phyloP scores from a whole-genome alignment of 1,140 invertebrate genomes.

The Aradophagus sp. region DNA sequence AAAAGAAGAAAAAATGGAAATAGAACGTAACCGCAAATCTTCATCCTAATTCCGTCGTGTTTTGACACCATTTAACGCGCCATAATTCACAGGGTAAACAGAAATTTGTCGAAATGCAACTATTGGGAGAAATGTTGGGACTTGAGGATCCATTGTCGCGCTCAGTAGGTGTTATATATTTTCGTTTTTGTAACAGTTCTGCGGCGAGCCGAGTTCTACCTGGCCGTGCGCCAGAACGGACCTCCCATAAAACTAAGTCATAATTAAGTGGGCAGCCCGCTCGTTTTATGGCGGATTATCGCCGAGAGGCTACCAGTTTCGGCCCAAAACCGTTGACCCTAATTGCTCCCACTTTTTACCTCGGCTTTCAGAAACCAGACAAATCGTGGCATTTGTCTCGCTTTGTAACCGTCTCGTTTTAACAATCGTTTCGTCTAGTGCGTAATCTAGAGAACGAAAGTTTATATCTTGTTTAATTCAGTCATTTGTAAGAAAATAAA shows the following conservation, averaged over 20 bases:
- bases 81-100: slow-evolving; percentile 13
- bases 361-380: background rate
- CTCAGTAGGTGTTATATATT: slow-evolving; percentile 7
- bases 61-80: too few relatives aligned
- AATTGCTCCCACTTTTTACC: slow-evolving; percentile 27
- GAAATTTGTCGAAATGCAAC: slow-evolving; percentile 9
- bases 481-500: too few relatives aligned
- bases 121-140: background rate
- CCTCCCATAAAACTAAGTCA: slow-evolving; percentile 52
- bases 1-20: too few relatives aligned
- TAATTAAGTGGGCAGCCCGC: slow-evolving; percentile 60
- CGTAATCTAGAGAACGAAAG: too few relatives aligned
- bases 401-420: too few relatives aligned
- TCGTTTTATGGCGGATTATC: slow-evolving; percentile 52
- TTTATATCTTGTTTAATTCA: too few relatives aligned
- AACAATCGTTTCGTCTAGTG: too few relatives aligned
- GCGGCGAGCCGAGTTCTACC: slow-evolving; percentile 6
- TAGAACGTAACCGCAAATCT: too few relatives aligned
- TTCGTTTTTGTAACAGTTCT: background rate
- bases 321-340: slow-evolving; percentile 10
- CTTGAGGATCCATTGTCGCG: background rate
- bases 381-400: slow-evolving; percentile 17
- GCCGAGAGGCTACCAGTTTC: slow-evolving; percentile 21
- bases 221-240: slow-evolving; percentile 54
- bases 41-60: too few relatives aligned